These are phyloP conservation scores for Ophion obscuratus DNA, from an alignment of 2,888 invertebrate genomes.

Conservation along the genomic window DNA sequence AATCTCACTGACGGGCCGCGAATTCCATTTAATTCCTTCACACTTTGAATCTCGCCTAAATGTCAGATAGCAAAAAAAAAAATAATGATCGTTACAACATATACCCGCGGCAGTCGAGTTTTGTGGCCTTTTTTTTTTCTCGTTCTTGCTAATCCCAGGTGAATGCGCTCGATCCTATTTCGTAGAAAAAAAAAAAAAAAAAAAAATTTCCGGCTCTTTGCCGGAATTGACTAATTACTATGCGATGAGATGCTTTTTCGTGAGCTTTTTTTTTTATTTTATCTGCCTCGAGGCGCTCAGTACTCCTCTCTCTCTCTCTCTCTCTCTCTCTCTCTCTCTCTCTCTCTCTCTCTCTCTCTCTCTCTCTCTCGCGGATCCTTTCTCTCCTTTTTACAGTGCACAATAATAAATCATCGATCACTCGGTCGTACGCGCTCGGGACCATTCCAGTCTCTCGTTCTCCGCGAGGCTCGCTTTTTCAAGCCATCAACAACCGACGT, in stretches of 20 bases:
- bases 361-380: constrained; percentile 17
- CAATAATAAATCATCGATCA: constrained; percentile 44
- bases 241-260: constrained; percentile 1
- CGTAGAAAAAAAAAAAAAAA: constrained; percentile 11
- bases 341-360: not conserved
- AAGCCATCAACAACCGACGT: constrained; percentile 72
- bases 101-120: constrained; percentile 54
- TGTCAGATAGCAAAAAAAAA: constrained; percentile 53
- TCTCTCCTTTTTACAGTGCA: constrained; percentile 47
- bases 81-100: constrained; percentile 49
- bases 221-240: constrained; percentile 31
- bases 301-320: not conserved
- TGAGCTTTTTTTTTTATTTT: not conserved
- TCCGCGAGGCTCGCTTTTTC: constrained; percentile 32
- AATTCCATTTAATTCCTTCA: constrained; percentile 12
- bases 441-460: constrained; percentile 16
- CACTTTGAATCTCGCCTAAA: constrained; percentile 31
- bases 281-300: not conserved
- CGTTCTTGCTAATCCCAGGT: constrained; percentile 20
- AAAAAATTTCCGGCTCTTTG: constrained; percentile 19
- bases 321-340: not conserved
- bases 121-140: constrained; percentile 26
- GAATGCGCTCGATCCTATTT: not conserved
- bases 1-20: constrained; percentile 20
- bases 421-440: constrained; percentile 28